Base-by-base conservation (phyloP, 2,113 vertebrate species). In the Semnopithecus entellus region DNA sequence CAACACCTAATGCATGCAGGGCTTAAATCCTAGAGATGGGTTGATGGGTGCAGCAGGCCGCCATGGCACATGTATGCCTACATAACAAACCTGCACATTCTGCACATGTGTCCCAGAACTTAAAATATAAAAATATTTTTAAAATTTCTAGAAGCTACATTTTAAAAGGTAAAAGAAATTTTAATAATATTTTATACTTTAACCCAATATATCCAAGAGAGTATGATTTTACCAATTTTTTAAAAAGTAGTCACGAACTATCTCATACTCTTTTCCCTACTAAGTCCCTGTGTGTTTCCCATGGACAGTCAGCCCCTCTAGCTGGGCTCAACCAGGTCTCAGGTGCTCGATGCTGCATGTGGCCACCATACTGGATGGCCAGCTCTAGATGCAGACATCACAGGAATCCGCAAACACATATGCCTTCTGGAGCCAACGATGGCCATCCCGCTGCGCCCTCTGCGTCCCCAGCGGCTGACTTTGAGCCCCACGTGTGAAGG, bases 321-420 rank as follows among this genome's bases (percentile, higher is more conserved):
- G 8, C 25, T 6, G 0, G 8, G 6, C 70, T 52, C 27, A 20
- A 35, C 64, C 35, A 0, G 2, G 2, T 23, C 35, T 18, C 82
- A 68, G 13, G 82, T 0, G 0, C 23, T 17, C 1, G 0, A 1
- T 2, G 43, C 30, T 27, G 10, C 18, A 2, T 13, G 55, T 4
- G 0, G 61, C 86, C 1, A n/a, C 38, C 35, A 0, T 4, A 7
- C 4, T 6, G 10, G 43, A 43, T 25, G 20, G 9, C 43, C 22
- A 23, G 86, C 45, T 59, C 82, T 32, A 40, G 76, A 50, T 1
- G 13, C 1, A 35, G 73, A 43, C 1, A 10, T 12, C 13, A 10
- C 38, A 27, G 55, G 22, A 35, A 30, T 45, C 94, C 3, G 6
- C 45, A 66, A 32, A 52, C 16, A 35, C 52, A 6, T 0, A 0